phyloP scores from a whole-genome alignment of 2,888 invertebrate species.

The Eugnorisma glareosa region DNA sequence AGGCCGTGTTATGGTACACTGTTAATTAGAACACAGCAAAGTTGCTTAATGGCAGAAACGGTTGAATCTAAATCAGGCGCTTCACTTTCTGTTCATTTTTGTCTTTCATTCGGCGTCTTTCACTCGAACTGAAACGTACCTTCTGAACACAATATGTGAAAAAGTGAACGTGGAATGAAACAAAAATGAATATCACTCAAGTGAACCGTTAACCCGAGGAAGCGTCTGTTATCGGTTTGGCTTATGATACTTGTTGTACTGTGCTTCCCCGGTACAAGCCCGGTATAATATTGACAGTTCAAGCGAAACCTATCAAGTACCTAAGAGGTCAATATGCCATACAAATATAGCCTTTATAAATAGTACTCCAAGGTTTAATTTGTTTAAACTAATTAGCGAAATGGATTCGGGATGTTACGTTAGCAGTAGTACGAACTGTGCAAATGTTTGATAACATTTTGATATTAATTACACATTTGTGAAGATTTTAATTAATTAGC shows the following conservation, averaged over 20 bases:
- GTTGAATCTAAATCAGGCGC: neutral
- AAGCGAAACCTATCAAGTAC: conserved; percentile 6
- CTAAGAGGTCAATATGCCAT: conserved; percentile 29
- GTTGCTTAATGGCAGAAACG: neutral
- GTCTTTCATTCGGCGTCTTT: too few species aligned
- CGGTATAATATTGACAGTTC: conserved; percentile 8
- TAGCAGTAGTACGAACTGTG: conserved; percentile 7
- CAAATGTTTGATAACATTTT: conserved; percentile 61
- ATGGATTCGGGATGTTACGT: conserved; percentile 39
- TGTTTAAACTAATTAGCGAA: conserved; percentile 64
- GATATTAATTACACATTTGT: conserved; percentile 50
- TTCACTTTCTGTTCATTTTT: neutral
- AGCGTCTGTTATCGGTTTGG: neutral
- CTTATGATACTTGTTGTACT: neutral
- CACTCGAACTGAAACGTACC: neutral
- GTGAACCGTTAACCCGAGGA: too few species aligned
- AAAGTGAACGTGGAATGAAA: neutral
- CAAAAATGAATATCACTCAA: neutral
- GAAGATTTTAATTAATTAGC: conserved; percentile 52
- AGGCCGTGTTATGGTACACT: neutral
- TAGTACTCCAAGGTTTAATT: conserved; percentile 20
- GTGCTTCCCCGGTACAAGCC: neutral
- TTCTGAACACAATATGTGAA: neutral
- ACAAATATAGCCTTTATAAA: conserved; percentile 27
- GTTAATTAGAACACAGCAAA: neutral